Percentiles rank a stretch among this genome's conserved stretches.
phyloP scores from a whole-genome alignment of 2,888 invertebrate genomes.

The Lysandra coridon region DNA sequence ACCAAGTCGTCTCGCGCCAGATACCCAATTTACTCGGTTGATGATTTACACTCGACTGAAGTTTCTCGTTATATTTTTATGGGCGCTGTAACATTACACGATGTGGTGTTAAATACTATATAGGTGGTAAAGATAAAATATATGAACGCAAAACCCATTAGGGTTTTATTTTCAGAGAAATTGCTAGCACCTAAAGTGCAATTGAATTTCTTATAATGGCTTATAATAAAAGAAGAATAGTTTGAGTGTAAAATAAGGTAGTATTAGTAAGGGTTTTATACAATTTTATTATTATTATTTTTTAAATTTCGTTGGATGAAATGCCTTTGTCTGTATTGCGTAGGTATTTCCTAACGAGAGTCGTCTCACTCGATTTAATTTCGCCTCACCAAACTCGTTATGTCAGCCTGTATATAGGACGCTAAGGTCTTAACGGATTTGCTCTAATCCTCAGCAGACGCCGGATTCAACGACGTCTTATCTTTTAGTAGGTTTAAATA shows the following conservation, averaged over 20 bases:
- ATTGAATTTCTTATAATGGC: neutral
- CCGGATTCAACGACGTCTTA: slow-evolving; percentile 20
- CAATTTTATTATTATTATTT: too few relatives aligned
- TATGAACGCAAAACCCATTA: neutral
- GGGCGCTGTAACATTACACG: neutral
- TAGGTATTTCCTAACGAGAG: neutral
- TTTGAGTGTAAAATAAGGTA: neutral
- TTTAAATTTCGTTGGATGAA: too few relatives aligned
- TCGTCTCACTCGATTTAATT: slow-evolving; percentile 19
- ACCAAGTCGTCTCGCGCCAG: slow-evolving; percentile 50
- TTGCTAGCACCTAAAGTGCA: neutral
- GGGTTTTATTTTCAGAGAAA: neutral
- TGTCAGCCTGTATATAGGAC: slow-evolving; percentile 22
- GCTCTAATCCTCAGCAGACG: neutral
- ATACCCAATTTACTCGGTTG: slow-evolving; percentile 43
- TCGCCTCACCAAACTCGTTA: slow-evolving; percentile 4
- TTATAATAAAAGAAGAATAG: neutral
- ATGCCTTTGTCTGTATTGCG: too few relatives aligned
- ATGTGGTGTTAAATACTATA: slow-evolving; percentile 8
- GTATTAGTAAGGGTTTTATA: neutral
- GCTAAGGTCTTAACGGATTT: slow-evolving; percentile 26
- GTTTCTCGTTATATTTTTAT: slow-evolving; percentile 21
- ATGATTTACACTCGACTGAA: slow-evolving; percentile 36
- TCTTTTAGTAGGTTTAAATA: slow-evolving; percentile 36
- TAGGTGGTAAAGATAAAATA: neutral